These are phyloP conservation scores for Podarcis raffonei DNA, from an alignment of 2,113 vertebrate genomes.

Conservation along the genomic window DNA sequence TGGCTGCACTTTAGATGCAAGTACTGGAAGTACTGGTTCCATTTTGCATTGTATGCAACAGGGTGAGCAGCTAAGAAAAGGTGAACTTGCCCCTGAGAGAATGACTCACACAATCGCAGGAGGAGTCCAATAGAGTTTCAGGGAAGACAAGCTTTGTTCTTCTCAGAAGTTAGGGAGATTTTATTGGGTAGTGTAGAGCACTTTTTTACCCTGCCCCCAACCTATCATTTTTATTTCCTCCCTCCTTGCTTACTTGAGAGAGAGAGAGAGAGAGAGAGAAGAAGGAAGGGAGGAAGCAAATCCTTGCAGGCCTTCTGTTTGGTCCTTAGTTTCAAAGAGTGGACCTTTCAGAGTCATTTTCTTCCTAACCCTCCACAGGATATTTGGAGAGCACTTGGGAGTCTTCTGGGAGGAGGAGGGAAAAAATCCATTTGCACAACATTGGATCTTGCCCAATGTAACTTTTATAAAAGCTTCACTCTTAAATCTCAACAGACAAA, in stretches of 20 bases:
- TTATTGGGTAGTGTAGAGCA: not conserved
- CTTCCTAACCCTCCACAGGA: too few relatives aligned
- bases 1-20: not conserved
- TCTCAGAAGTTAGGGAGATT: not conserved
- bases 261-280: too few relatives aligned
- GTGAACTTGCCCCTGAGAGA: not conserved
- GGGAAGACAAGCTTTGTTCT: not conserved
- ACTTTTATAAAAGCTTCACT: not conserved
- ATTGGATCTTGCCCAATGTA: not conserved
- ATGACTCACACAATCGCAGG: not conserved
- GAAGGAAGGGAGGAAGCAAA: not conserved
- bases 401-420: too few relatives aligned
- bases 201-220: not conserved
- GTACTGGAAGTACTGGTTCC: not conserved
- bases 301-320: not conserved
- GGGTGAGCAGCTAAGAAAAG: not conserved
- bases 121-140: not conserved
- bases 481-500: not conserved
- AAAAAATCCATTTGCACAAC: too few relatives aligned
- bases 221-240: not conserved
- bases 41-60: not conserved
- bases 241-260: too few relatives aligned
- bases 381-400: too few relatives aligned
- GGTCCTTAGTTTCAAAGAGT: not conserved
- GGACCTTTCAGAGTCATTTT: not conserved